Evolutionary conservation across 2,113 vertebrate genomes (phyloP).

Genomic region (Sinocyclocheilus rhinocerous): DNA sequence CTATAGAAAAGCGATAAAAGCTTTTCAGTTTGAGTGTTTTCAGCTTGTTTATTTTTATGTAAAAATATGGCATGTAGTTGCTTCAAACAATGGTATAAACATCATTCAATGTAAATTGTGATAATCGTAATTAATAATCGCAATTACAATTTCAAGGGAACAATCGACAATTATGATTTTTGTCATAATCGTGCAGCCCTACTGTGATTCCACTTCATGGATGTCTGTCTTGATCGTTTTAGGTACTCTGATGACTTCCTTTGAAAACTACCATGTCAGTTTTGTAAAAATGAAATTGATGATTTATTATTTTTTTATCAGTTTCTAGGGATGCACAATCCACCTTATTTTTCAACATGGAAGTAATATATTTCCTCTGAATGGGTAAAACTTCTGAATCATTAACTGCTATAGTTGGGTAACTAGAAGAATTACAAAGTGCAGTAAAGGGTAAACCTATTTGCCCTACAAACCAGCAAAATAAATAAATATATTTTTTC

Average conservation of each 20-base stretch:
- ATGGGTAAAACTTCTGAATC: background rate
- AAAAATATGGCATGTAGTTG: too few relatives aligned
- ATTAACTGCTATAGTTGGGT: background rate
- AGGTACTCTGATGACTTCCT: background rate
- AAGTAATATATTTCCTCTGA: background rate
- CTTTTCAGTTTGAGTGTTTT: too few relatives aligned
- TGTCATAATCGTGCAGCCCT: too few relatives aligned
- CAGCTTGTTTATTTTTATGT: too few relatives aligned
- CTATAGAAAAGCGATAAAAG: too few relatives aligned
- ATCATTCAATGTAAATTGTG: too few relatives aligned
- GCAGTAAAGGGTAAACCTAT: background rate
- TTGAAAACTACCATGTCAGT: background rate
- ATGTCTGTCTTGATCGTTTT: slow-evolving; percentile 5
- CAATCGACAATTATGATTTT: too few relatives aligned
- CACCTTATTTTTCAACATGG: background rate
- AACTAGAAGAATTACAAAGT: background rate
- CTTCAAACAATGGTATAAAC: too few relatives aligned
- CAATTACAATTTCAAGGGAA: too few relatives aligned
- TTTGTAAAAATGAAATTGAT: background rate
- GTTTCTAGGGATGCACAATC: background rate
- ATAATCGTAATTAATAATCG: too few relatives aligned
- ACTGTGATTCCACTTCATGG: background rate
- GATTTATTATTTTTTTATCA: background rate
- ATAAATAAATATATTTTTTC: background rate
- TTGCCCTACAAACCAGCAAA: background rate